Base-by-base conservation (phyloP, 2,888 invertebrate genomes). In the Cabera pusaria region DNA sequence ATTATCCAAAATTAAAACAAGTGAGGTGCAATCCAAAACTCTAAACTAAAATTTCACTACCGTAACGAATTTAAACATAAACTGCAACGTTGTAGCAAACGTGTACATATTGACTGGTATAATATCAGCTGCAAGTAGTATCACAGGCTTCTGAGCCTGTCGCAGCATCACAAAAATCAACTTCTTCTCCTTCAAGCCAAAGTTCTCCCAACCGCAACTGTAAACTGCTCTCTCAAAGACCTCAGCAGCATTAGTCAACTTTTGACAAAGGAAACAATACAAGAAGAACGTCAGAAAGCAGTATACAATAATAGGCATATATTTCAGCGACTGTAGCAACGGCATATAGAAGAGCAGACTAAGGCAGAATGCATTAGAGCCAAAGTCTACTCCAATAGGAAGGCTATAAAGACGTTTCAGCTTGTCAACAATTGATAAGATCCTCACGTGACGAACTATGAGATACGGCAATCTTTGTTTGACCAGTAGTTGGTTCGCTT, bases 131-230 rank as follows among this genome's bases (percentile, higher is more conserved):
- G 86, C 87, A 6, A 80, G 23, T 4, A 87, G 14, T 7, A 69
- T 54, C 3, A 84, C 67, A 1, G 73, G 72, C 35, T 66, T 72
- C 45, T 87, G 87, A 0, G 84, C 71, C 38, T 74, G 66, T 6
- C 72, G 26, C 8, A 86, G 47, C 68, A 83, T 78, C 6, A 75
- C 38, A 12, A 60, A 81, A 0, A 83, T 44, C 3, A 68, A 34
- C 43, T 67, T 80, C 53, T 66, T 68, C 21, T 83, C 77, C 0
- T 61, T 72, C 5, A 69, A 6, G 6, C 60, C 58, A 26, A 84
- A 84, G 2, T 73, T 76, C 48, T 87, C 84, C 87, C 87, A 87
- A 0, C 86, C 86, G 44, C 87, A 85, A 21, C 72, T 58, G 36
- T 84, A 86, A 0, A 84, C 70, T 0, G 82, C 65, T 2, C 44